These are phyloP conservation scores for Sepiola atlantica DNA, from an alignment of 2,888 invertebrate species.

Conservation along the genomic window DNA sequence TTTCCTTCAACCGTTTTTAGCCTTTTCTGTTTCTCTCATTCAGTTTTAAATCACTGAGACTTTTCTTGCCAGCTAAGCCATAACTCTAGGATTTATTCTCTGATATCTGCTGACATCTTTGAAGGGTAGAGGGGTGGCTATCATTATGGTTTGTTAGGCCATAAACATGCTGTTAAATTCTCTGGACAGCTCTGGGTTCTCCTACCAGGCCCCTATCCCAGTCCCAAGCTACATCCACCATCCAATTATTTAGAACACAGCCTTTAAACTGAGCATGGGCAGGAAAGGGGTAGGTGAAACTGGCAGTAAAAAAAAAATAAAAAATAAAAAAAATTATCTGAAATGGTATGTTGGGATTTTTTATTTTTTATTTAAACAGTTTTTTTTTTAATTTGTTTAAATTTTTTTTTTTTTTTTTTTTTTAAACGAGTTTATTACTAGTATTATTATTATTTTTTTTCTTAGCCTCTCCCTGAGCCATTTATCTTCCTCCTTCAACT, in stretches of 20 bases:
- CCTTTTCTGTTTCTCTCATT: neutral
- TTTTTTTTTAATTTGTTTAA: neutral
- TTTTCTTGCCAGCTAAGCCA: constrained; percentile 6
- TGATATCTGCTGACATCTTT: constrained; percentile 32
- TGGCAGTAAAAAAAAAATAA: too few relatives aligned
- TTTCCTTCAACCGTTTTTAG: neutral
- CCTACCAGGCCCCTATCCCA: neutral
- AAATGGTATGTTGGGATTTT: neutral
- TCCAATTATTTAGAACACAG: constrained; percentile 20
- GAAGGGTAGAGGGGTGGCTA: neutral
- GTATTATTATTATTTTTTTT: too few relatives aligned
- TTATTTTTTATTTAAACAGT: neutral
- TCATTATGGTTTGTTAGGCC: constrained; percentile 32
- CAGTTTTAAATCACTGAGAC: neutral
- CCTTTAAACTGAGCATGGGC: neutral
- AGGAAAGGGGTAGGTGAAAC: neutral
- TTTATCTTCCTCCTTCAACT: neutral
- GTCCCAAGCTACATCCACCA: neutral
- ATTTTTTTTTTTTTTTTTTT: too few relatives aligned
- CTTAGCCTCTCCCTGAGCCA: neutral
- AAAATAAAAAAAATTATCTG: neutral
- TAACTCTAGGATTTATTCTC: constrained; percentile 8
- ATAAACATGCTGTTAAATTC: constrained; percentile 32
- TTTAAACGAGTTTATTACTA: too few relatives aligned
- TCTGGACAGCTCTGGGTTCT: neutral